Evolutionary conservation across 2,888 invertebrate genomes (phyloP), one percentile per base, ranked within the genome.

Genomic region (Diploptera punctata): DNA sequence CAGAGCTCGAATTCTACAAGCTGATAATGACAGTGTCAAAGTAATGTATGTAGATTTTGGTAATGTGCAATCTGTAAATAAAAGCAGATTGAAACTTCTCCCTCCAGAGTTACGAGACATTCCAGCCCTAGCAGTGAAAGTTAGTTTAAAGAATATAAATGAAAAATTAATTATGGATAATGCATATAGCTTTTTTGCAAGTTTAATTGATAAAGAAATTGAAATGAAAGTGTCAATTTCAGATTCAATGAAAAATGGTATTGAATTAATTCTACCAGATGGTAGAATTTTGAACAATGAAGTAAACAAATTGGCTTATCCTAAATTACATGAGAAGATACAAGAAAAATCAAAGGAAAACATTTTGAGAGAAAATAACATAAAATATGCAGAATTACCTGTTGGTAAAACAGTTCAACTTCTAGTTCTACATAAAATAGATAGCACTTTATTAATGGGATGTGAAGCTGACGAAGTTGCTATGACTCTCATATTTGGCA

Each of bases 1-100:
- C 72, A 78, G 83, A 13, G 82, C 82, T 0, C 73, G 80, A 38
- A 80, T 82, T 0, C 5, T 80, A 13, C 9, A 71, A 1, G 74
- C 77, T 1, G 75, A 68, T 0, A 47, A 73, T 0, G 65, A 76
- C 0, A 74, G 77, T 38, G 75, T 79, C 21, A 33, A 31, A 2
- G 76, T 83, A 16, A 75, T 75, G 3, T 83, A 82, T 33, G 61
- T 81, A 10, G 83, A 83, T 75, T 83, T 78, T 73, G 83, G 83
- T 19, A 82, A 83, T 70, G 67, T 72, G 1, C 80, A 80, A 29
- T 19, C 74, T 3, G 77, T 78, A 0, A 62, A 70, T 0, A 43
- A 80, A 21, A 74, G 78, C 1, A 74, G 78, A 16, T 71, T 82
- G 0, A 77, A 75, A 68, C 21, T 73, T 2, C 75, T 83, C 18